A percentile compares a stretch with the other conserved stretches of the same genome.
Evolutionary conservation across 2,797 vertebrate species (phyloP).

Genomic region (Erpetoichthys calabaricus): DNA sequence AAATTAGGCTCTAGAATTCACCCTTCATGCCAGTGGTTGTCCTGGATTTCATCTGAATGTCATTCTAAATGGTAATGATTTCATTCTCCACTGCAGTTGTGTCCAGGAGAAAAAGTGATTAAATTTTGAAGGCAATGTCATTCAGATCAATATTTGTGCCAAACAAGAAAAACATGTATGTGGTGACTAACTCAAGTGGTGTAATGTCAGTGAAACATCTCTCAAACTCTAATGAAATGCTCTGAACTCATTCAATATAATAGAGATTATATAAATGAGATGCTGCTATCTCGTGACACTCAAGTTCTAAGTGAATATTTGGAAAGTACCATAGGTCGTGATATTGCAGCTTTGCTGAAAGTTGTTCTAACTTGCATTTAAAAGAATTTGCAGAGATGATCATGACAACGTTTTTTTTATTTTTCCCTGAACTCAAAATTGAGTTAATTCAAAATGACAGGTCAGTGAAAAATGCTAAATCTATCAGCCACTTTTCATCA

Average conservation of each 20-base stretch:
- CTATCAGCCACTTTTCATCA: conserved; percentile 13
- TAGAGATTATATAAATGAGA: conserved; percentile 12
- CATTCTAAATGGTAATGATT: conserved; percentile 19
- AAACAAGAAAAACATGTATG: conserved; percentile 16
- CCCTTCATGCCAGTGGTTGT: conserved; percentile 11
- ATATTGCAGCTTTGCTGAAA: conserved; percentile 8
- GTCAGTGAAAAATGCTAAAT: background rate
- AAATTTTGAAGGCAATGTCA: conserved; percentile 11
- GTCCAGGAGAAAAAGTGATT: conserved; percentile 17
- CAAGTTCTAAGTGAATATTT: too few relatives aligned
- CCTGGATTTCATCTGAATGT: conserved; percentile 18
- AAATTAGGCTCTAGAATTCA: too few relatives aligned
- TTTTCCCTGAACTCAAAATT: conserved; percentile 17
- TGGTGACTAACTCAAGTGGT: conserved; percentile 13
- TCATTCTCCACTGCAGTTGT: conserved; percentile 16
- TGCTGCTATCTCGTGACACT: background rate
- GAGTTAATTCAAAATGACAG: conserved; percentile 11
- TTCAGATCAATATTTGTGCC: conserved; percentile 15
- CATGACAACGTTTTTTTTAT: conserved; percentile 13
- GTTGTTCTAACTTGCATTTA: conserved; percentile 11
- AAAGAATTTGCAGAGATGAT: conserved; percentile 12
- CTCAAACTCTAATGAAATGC: conserved; percentile 14
- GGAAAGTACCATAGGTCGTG: background rate
- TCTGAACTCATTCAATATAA: conserved; percentile 15
- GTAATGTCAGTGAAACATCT: conserved; percentile 14